These are phyloP conservation scores for Pagetopsis macropterus DNA, from an alignment of 2,797 vertebrate genomes.

Conservation along the genomic window DNA sequence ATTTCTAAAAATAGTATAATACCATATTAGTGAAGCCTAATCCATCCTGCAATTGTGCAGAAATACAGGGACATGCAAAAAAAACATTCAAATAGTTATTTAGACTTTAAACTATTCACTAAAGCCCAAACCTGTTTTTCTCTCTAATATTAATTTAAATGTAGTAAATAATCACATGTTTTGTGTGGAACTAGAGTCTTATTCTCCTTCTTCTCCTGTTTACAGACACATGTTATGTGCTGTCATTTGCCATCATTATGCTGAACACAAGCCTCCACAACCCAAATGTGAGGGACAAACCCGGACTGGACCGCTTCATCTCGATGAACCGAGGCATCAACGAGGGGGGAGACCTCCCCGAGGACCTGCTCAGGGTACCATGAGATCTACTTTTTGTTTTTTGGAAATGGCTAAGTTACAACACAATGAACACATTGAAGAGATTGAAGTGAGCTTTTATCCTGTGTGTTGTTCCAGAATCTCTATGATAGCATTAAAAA, in stretches of 20 bases:
- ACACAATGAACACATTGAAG: neutral
- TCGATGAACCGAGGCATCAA: constrained; percentile 98
- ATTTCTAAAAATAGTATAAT: too few relatives aligned
- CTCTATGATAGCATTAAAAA: constrained; percentile 94
- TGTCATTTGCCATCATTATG: constrained; percentile 98
- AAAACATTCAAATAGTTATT: too few relatives aligned
- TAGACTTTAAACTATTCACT: too few relatives aligned
- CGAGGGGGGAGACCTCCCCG: constrained; percentile 93
- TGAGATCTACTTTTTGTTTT: neutral
- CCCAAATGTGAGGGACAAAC: constrained; percentile 96
- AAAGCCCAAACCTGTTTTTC: neutral
- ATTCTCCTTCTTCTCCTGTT: constrained; percentile 20
- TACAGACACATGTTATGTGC: constrained; percentile 94
- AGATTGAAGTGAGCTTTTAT: neutral
- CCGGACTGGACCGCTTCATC: constrained; percentile 92
- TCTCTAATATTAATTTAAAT: neutral
- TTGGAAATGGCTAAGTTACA: neutral
- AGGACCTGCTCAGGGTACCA: constrained; percentile 93
- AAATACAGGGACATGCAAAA: too few relatives aligned
- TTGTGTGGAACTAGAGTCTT: neutral
- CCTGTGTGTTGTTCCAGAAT: constrained; percentile 77
- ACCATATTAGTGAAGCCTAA: too few relatives aligned
- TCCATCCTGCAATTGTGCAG: too few relatives aligned
- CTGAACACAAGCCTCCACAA: constrained; percentile 98
- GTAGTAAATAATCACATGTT: neutral